These are phyloP conservation scores for Austrofundulus limnaeus DNA, from an alignment of 2,113 vertebrate genomes.

Conservation along the genomic window DNA sequence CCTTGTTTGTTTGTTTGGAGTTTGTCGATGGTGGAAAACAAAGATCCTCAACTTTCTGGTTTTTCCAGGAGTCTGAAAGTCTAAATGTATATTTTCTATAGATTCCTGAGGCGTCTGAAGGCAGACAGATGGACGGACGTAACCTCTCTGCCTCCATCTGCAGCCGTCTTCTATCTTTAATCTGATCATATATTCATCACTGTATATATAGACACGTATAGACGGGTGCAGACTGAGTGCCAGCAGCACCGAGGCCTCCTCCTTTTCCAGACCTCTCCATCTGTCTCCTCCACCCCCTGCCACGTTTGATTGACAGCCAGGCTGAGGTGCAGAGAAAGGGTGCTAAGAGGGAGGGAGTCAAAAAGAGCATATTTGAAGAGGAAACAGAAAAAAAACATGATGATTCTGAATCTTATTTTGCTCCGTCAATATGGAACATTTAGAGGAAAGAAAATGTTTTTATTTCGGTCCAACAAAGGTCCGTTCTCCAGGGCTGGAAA, in stretches of 20 bases:
- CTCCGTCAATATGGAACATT: background rate
- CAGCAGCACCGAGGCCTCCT: constrained; percentile 62
- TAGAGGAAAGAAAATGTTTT: background rate
- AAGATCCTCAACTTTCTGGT: constrained; percentile 20
- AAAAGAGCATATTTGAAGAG: constrained; percentile 22
- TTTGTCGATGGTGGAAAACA: constrained; percentile 12
- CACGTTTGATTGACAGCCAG: constrained; percentile 52
- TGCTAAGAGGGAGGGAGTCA: constrained; percentile 11
- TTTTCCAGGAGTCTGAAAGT: constrained; percentile 3
- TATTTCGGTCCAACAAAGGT: background rate
- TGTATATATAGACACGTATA: constrained; percentile 58
- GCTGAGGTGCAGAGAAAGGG: constrained; percentile 51
- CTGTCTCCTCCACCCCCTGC: constrained; percentile 59
- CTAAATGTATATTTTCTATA: constrained; percentile 3
- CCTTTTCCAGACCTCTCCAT: constrained; percentile 67
- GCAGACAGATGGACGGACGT: constrained; percentile 33
- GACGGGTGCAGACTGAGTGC: constrained; percentile 43
- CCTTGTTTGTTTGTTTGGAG: constrained; percentile 6
- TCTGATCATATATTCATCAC: constrained; percentile 41
- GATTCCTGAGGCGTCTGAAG: constrained; percentile 7
- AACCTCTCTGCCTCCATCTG: constrained; percentile 62
- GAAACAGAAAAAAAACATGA: too few species aligned
- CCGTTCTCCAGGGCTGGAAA: too few species aligned
- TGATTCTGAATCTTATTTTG: background rate
- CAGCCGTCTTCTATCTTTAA: constrained; percentile 53